Evolutionary conservation across 2,888 invertebrate species (phyloP).

Genomic region (Nephrotoma flavescens): DNA sequence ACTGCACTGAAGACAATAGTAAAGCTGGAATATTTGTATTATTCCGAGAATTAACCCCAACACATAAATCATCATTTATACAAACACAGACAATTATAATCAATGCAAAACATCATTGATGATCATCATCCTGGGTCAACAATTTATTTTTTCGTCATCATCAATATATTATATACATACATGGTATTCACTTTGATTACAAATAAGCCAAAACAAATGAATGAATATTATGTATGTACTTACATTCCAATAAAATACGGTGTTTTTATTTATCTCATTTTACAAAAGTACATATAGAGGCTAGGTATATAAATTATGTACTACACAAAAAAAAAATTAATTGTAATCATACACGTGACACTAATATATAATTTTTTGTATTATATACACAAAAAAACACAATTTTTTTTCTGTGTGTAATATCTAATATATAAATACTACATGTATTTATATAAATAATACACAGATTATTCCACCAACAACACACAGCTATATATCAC

Average conservation of each 20-base stretch:
- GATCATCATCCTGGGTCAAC: not conserved
- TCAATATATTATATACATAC: not conserved
- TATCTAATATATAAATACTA: not conserved
- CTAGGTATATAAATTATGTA: not conserved
- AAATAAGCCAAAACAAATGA: not conserved
- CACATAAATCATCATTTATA: not conserved
- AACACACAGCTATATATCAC: not conserved
- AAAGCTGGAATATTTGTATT: not conserved
- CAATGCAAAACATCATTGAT: not conserved
- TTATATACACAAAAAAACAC: not conserved
- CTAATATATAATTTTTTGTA: not conserved
- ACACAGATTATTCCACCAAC: not conserved
- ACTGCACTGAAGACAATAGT: too few species aligned
- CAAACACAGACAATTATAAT: not conserved
- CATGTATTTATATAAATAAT: not conserved
- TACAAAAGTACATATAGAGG: not conserved
- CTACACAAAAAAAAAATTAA: not conserved
- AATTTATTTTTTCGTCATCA: not conserved
- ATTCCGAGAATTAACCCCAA: not conserved
- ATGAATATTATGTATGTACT: not conserved
- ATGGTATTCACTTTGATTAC: not conserved
- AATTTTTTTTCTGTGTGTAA: not conserved
- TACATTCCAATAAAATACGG: not conserved
- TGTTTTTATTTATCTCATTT: not conserved
- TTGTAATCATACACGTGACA: not conserved